Evolutionary conservation across 2,888 invertebrate genomes (phyloP).

Genomic region (Meiosimyza platycephala): DNA sequence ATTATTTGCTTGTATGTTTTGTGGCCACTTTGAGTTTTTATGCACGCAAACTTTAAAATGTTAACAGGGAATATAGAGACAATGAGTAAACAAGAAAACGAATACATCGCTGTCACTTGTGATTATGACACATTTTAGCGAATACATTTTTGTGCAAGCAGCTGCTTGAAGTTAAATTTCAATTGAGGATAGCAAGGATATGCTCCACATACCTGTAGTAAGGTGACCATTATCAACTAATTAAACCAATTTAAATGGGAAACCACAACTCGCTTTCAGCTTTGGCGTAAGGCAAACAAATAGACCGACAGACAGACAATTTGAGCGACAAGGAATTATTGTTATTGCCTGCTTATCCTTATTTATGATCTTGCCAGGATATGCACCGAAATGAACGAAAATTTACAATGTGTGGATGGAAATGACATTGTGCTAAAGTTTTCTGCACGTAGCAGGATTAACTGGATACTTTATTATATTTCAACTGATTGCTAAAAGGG

Average conservation of each 20-base stretch:
- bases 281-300: too few species aligned
- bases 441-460: slow-evolving; percentile 21
- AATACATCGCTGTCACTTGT: background rate
- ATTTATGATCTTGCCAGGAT: slow-evolving; percentile 21
- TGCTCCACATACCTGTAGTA: background rate
- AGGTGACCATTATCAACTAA: slow-evolving; percentile 46
- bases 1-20: too few species aligned
- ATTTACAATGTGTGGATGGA: slow-evolving; percentile 7
- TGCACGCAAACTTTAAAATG: too few species aligned
- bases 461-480: background rate
- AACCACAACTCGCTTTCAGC: slow-evolving; percentile 23
- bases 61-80: too few species aligned
- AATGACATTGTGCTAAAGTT: slow-evolving; percentile 23
- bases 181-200: background rate
- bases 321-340: too few species aligned
- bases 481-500: background rate
- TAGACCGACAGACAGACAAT: too few species aligned
- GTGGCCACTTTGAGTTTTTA: too few species aligned
- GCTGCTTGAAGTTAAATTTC: slow-evolving; percentile 1
- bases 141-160: slow-evolving; percentile 2
- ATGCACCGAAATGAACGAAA: background rate
- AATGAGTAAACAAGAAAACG: too few species aligned
- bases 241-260: slow-evolving; percentile 49
- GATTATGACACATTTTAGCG: slow-evolving; percentile 8
- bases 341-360: slow-evolving; percentile 14